Evolutionary conservation across 2,113 vertebrate species (phyloP), one percentile per base, ranked within the genome.

Genomic region (Amazona vittata): DNA sequence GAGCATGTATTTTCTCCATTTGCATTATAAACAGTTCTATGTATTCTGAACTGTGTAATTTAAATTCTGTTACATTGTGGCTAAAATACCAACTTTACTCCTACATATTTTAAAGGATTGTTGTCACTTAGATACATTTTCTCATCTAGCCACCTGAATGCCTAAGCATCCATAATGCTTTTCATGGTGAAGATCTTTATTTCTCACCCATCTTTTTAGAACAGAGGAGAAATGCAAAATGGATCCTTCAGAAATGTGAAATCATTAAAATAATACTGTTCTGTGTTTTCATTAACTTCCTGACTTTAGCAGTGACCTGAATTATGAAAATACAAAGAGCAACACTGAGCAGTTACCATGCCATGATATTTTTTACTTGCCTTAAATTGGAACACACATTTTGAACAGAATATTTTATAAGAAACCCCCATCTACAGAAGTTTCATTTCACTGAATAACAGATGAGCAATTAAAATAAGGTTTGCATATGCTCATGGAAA

Each of bases 1-100:
- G 4, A 50, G 13, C 0, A 0, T 6, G 6, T 31, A 3, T 21
- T 57, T 46, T 28, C 46, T 1, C 26, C 55, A 2, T 9, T 8
- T 9, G 10, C 5, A 26, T 15, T 41, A 19, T 16, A 15, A 77
- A 37, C 12, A 33, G 14, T 2, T 47, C 80, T 47, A 35, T 3
- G 35, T 4, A 0, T 37, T n/a, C 25, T 20, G 15, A 65, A 2
- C 33, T 6, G 12, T 7, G 10, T 7, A 7, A 4, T 8, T 19
- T 31, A 37, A 35, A 9, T 5, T 13, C 47, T 49, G 39, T 63
- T 68, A 50, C 28, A 3, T 17, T 59, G 41, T 78, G 67, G 62
- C 69, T 37, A 16, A 65, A 84, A 86, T 41, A 50, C 22, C 11
- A 12, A 6, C 49, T 15, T 90, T 22, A 57, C 41, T 29, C 19